A percentile compares a stretch with the other conserved stretches of the same genome.
Conservation (phyloP, 2,888 invertebrate species). For the Ephialtes manifestator region DNA sequence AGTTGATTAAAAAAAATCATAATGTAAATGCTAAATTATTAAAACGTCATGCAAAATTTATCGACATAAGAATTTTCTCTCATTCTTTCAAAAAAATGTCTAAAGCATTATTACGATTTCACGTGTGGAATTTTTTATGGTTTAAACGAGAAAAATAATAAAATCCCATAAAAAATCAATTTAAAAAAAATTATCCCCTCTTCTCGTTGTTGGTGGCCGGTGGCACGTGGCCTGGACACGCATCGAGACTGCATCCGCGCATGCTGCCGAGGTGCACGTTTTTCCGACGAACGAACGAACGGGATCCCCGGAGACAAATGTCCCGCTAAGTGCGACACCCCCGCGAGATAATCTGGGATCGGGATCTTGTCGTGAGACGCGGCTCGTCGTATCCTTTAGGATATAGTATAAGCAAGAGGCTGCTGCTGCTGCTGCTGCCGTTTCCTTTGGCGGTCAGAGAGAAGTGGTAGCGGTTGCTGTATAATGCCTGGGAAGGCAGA, state of each 20-base stretch:
- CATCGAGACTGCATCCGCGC: conserved; percentile 42
- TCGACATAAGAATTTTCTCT: too few relatives aligned
- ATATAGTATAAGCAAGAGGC: conserved; percentile 36
- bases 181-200: conserved; percentile 18
- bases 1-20: too few relatives aligned
- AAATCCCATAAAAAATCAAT: not conserved
- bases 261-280: conserved; percentile 13
- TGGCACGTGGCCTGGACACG: conserved; percentile 31
- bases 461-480: conserved; percentile 69
- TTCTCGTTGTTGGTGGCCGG: conserved; percentile 30
- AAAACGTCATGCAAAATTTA: too few relatives aligned
- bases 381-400: conserved; percentile 20
- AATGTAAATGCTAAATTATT: too few relatives aligned
- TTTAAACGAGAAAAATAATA: not conserved
- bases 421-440: conserved; percentile 37
- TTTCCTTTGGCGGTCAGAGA: conserved; percentile 65
- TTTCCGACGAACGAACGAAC: conserved; percentile 51
- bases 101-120: not conserved
- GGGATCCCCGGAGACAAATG: conserved; percentile 77
- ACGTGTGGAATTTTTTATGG: not conserved
- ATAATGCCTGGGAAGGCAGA: conserved; percentile 67
- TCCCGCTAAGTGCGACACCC: conserved; percentile 80
- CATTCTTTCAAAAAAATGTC: too few relatives aligned
- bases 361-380: conserved; percentile 77
- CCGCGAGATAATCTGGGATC: conserved; percentile 79